Evolutionary conservation across 2,888 invertebrate species (phyloP), one percentile per base, ranked within the genome.

Genomic region (Listrodromus nycthemerus): DNA sequence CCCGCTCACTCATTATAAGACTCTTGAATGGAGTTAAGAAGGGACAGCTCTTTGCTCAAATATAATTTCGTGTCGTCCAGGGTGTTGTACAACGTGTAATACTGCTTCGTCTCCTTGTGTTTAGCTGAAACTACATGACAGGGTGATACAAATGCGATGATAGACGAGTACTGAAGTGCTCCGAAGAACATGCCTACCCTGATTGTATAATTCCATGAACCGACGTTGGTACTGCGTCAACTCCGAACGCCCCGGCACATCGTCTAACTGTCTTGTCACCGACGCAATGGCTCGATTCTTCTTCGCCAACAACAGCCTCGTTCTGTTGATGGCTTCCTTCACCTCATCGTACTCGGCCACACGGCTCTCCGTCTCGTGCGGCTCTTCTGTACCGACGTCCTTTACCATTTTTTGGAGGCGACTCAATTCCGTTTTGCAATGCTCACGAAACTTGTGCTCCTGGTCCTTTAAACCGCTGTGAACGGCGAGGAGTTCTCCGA

Each of bases 21-120:
- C 92, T 98, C 98, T 88, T 97, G 95, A 88, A 98, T 97, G 0
- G 98, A 98, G 94, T 98, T 98, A 30, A 98, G 94, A 74, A 98
- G 93, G 30, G 96, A 96, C 76, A 98, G 95, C 94, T 99, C 99
- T 93, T 98, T 99, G 86, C 96, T 97, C 91, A 99, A 95, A 93
- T 99, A 99, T 55, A 97, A 95, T 93, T 98, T 97, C n/a, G 98
- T 97, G 94, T 99, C 99, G 92, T 98, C 97, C 75, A 99, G 94
- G 1, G 98, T 98, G 93, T 99, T 99, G 94, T 98, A 98, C 84
- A 99, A 95, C 55, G 98, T 98, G 93, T 97, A 99, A 94, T 98
- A 99, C 94, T 99, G 98, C 93, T 99, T 99, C 0, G 99, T 99
- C 95, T 99, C 99, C 92, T 97, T 97, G 93, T 99, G 98, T 91